These are phyloP conservation scores for Brachyptera risi DNA, from an alignment of 2,888 invertebrate genomes.

Conservation along the genomic window DNA sequence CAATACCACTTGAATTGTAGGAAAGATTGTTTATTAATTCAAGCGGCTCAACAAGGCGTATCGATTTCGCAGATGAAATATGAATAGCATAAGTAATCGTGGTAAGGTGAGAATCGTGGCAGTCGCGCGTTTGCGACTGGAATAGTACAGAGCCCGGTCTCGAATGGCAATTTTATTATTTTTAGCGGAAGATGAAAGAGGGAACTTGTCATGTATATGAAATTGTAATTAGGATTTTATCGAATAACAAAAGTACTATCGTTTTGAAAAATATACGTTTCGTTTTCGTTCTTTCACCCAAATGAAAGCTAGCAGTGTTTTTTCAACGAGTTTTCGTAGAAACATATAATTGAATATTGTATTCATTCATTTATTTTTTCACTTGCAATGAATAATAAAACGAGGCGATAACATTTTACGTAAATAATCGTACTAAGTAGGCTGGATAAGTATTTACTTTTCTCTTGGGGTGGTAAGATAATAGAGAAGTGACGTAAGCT, in stretches of 20 bases:
- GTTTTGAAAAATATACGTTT: background rate
- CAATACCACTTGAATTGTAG: background rate
- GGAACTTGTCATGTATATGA: conserved; percentile 19
- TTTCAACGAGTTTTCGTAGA: too few species aligned
- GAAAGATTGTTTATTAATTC: background rate
- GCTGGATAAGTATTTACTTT: too few species aligned
- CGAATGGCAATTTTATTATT: conserved; percentile 5
- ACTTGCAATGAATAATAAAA: too few species aligned
- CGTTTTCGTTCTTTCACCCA: too few species aligned
- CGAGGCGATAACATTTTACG: too few species aligned
- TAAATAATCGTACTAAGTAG: too few species aligned
- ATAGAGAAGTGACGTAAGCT: too few species aligned
- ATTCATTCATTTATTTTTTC: too few species aligned
- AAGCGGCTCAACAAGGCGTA: background rate
- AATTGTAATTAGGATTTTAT: conserved; percentile 21
- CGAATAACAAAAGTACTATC: conserved; percentile 9
- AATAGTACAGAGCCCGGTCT: background rate
- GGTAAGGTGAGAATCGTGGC: background rate
- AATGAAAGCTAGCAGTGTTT: too few species aligned
- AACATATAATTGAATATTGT: too few species aligned
- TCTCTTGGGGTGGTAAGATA: too few species aligned
- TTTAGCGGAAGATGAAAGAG: conserved; percentile 7
- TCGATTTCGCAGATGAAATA: background rate
- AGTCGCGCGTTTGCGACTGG: background rate
- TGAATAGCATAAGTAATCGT: background rate